Conservation (phyloP, 2,888 invertebrate genomes). For the Orchestes rusci region DNA sequence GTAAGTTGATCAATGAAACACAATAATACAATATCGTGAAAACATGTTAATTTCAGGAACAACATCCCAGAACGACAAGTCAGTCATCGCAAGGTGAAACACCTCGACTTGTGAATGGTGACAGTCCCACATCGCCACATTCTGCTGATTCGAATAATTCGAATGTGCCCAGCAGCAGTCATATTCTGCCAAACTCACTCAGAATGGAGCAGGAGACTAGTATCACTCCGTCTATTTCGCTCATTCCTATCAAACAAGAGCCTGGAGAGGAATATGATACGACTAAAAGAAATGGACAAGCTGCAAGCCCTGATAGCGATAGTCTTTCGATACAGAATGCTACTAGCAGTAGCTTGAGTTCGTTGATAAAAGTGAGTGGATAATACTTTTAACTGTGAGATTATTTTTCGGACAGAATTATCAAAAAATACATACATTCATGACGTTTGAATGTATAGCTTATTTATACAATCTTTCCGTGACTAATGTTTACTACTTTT, state of each 20-base stretch:
- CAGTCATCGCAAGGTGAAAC: slow-evolving; percentile 37
- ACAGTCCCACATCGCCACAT: slow-evolving; percentile 71
- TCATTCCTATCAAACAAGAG: slow-evolving; percentile 77
- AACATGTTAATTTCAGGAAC: slow-evolving; percentile 36
- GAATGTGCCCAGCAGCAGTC: slow-evolving; percentile 65
- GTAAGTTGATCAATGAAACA: no score
- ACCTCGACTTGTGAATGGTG: slow-evolving; percentile 51
- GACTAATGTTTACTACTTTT: no score
- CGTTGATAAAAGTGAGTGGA: slow-evolving; percentile 58
- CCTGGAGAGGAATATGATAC: slow-evolving; percentile 48
- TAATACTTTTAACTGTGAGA: background rate
- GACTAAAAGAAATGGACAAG: slow-evolving; percentile 40
- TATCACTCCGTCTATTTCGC: slow-evolving; percentile 78
- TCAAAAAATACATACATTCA: background rate
- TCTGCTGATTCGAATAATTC: slow-evolving; percentile 74
- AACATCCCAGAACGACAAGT: slow-evolving; percentile 31
- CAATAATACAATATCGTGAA: no score
- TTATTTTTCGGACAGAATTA: no score
- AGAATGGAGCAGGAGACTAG: slow-evolving; percentile 47
- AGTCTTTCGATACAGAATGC: slow-evolving; percentile 41
- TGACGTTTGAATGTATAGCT: no score
- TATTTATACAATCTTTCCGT: no score
- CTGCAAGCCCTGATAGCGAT: slow-evolving; percentile 31
- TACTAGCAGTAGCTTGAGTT: slow-evolving; percentile 63
- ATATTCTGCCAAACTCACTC: slow-evolving; percentile 42